These are phyloP conservation scores for Temnothorax curvispinosus DNA, from an alignment of 1,140 invertebrate species.

Conservation along the genomic window DNA sequence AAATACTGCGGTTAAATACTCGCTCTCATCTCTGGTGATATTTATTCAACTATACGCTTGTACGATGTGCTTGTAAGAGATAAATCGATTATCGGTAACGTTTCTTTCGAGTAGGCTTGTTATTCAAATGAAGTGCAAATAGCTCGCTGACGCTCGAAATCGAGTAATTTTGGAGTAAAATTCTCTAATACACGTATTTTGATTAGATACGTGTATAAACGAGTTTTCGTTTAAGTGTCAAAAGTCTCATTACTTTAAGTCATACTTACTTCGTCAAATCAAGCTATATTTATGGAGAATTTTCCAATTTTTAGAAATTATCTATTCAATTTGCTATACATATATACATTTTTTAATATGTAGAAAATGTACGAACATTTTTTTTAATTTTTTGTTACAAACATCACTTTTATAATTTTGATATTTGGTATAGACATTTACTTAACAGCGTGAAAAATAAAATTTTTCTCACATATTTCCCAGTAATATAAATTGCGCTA, in stretches of 20 bases:
- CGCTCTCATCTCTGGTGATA: neutral
- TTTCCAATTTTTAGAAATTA: neutral
- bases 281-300: neutral
- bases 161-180: neutral
- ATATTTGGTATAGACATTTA: too few relatives aligned
- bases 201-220: neutral
- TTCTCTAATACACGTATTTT: neutral
- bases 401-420: neutral
- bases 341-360: neutral
- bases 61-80: neutral
- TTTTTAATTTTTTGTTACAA: neutral
- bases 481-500: neutral
- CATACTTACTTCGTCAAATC: neutral
- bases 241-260: neutral
- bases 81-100: neutral
- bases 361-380: neutral
- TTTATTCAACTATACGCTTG: neutral
- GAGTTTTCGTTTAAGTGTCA: neutral
- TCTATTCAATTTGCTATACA: neutral
- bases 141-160: neutral
- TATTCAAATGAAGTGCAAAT: conserved; percentile 8
- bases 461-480: neutral
- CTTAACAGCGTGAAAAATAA: neutral
- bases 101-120: neutral
- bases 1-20: neutral